Conservation (phyloP, 2,113 vertebrate genomes). For the Phycodurus eques region DNA sequence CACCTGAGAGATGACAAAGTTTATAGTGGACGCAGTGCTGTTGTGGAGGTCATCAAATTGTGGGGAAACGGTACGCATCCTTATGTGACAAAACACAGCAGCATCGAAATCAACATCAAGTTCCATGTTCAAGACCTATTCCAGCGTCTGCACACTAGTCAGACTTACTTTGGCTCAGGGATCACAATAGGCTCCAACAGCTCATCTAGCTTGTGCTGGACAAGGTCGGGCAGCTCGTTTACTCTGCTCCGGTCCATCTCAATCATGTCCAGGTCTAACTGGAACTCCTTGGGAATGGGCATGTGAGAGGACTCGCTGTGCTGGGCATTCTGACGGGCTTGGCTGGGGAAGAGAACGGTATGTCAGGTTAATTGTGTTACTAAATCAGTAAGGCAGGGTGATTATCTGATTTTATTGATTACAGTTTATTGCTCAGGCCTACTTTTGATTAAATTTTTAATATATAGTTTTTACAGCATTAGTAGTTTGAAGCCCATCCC, state of each 20-base stretch:
- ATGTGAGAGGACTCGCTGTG: conserved; percentile 76
- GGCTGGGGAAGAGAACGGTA: conserved; percentile 66
- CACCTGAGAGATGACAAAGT: conserved; percentile 98
- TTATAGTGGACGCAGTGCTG: conserved; percentile 95
- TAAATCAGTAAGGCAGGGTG: conserved; percentile 12
- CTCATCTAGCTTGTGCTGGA: conserved; percentile 96
- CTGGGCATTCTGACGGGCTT: conserved; percentile 86
- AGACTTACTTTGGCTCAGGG: conserved; percentile 86
- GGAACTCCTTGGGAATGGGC: conserved; percentile 89
- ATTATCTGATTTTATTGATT: not conserved
- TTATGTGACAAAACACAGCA: conserved; percentile 40
- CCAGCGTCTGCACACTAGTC: too few species aligned
- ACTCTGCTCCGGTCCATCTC: conserved; percentile 88
- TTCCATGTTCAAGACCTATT: not conserved
- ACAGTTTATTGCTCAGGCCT: too few species aligned
- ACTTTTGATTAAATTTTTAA: too few species aligned
- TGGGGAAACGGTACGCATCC: conserved; percentile 88
- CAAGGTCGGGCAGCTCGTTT: conserved; percentile 91
- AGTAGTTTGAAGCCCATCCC: too few species aligned
- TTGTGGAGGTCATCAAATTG: conserved; percentile 97
- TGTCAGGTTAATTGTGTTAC: not conserved
- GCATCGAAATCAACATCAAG: not conserved
- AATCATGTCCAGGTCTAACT: conserved; percentile 95
- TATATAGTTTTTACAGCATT: too few species aligned
- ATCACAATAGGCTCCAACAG: conserved; percentile 94